A percentile compares a stretch with the other conserved stretches of the same genome.
phyloP scores from a whole-genome alignment of 2,797 vertebrate genomes.

The Rhinophrynus dorsalis region DNA sequence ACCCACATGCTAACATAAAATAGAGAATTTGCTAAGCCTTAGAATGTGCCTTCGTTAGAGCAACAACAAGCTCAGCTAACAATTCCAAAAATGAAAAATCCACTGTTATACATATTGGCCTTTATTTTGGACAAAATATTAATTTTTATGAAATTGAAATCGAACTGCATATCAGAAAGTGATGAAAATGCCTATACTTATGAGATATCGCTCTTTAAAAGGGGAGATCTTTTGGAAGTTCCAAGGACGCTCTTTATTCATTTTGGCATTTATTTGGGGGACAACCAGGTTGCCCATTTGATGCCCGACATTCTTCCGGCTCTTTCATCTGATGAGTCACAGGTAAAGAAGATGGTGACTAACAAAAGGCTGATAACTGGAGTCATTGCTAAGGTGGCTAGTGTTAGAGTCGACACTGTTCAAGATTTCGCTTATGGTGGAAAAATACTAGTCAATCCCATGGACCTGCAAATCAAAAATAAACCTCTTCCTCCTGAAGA shows the following conservation, averaged over 20 bases:
- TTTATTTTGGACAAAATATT: conserved; percentile 78
- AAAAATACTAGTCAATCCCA: conserved; percentile 83
- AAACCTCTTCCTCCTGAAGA: conserved; percentile 79
- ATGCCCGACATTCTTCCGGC: conserved; percentile 92
- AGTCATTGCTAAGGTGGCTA: conserved; percentile 81
- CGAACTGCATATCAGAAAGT: conserved; percentile 55
- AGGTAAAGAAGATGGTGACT: conserved; percentile 81
- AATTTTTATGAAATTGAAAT: conserved; percentile 71
- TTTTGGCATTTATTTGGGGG: conserved; percentile 94
- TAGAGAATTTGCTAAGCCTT: conserved; percentile 22
- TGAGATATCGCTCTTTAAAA: conserved; percentile 75
- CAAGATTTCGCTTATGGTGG: conserved; percentile 90
- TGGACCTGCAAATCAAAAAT: conserved; percentile 79
- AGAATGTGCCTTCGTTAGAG: conserved; percentile 26
- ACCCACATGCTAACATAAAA: conserved; percentile 36
- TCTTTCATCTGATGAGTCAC: conserved; percentile 68
- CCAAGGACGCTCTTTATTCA: conserved; percentile 91
- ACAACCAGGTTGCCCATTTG: conserved; percentile 89
- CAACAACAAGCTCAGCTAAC: not conserved
- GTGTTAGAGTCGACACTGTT: conserved; percentile 88
- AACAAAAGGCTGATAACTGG: conserved; percentile 89
- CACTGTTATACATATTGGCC: conserved; percentile 69
- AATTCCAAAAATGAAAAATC: conserved; percentile 59
- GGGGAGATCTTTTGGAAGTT: conserved; percentile 90
- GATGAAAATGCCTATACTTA: conserved; percentile 54